These are phyloP conservation scores for Xestobium rufovillosum DNA, from an alignment of 2,888 invertebrate genomes.

Conservation along the genomic window DNA sequence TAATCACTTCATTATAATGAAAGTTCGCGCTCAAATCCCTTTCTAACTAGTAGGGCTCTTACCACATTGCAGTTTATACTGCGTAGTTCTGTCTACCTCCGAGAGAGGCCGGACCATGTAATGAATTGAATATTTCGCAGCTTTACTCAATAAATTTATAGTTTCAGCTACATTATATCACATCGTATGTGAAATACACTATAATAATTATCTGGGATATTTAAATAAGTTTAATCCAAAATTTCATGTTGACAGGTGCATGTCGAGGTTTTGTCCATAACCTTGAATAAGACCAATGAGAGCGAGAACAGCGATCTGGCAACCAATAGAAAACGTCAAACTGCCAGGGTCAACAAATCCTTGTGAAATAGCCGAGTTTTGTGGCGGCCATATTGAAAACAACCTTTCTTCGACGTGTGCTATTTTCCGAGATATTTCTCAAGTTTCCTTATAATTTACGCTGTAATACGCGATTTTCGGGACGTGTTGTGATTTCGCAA, in stretches of 20 bases:
- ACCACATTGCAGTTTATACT: too few relatives aligned
- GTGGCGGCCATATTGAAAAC: conserved; percentile 48
- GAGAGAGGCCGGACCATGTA: too few relatives aligned
- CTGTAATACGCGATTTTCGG: conserved; percentile 23
- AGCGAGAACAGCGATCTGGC: conserved; percentile 33
- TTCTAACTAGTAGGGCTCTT: too few relatives aligned
- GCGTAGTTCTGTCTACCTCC: too few relatives aligned
- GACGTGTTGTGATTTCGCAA: conserved; percentile 25
- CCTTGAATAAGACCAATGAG: conserved; percentile 44
- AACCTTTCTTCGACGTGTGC: conserved; percentile 43
- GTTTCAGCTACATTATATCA: too few relatives aligned
- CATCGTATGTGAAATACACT: too few relatives aligned
- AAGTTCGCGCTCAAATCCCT: too few relatives aligned
- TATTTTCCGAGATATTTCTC: conserved; percentile 38
- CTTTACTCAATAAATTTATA: too few relatives aligned
- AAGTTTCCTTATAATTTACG: conserved; percentile 30
- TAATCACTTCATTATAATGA: too few relatives aligned
- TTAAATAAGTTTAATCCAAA: too few relatives aligned
- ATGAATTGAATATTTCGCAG: too few relatives aligned
- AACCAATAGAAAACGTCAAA: conserved; percentile 38
- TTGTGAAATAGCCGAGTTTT: conserved; percentile 45
- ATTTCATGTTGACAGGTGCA: conserved; percentile 42
- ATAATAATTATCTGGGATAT: too few relatives aligned
- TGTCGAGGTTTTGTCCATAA: conserved; percentile 44
- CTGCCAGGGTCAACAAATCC: conserved; percentile 48